Evolutionary conservation across 2,797 vertebrate species (phyloP), one percentile per base, ranked within the genome.

Genomic region (Betta splendens): DNA sequence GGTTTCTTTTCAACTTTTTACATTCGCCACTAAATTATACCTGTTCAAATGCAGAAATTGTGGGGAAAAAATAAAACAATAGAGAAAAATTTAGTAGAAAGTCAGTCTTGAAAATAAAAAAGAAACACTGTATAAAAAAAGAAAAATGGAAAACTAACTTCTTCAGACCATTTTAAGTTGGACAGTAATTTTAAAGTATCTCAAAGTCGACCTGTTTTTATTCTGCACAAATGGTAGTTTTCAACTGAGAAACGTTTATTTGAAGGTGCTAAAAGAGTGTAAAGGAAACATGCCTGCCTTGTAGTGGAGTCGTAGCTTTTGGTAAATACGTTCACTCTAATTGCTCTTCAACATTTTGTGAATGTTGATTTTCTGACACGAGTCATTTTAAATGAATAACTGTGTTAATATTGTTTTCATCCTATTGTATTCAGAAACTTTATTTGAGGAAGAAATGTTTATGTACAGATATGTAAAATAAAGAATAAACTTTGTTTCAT

Each of bases 391-490:
- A 93, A 91, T 94, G 93, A 94, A 90, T 95, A 94, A 93, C 91
- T 95, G 96, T 97, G 95, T 94, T 95, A 85, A 95, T 95, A 95
- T 96, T 87, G 89, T 93, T 92, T 91, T 91, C 91, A 94, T 94
- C 93, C 75, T 87, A 89, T 90, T 94, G 95, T 94, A 92, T 92
- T 94, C 91, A 92, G 92, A 94, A 91, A 92, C 92, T 94, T 94
- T 94, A 93, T 94, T 93, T 94, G 88, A 92, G 89, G 91, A 89
- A 91, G 81, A 91, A 91, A 94, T 95, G 94, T 92, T 96, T 95
- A 94, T 98, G 96, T 99, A 99, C 90, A 99, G 95, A 98, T 94
- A 95, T 98, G 96, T 98, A 98, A 98, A 98, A 98, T 98, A 97
- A 98, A 96, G 92, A 91, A 89, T 93, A 94, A 95, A 96, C 92